Evolutionary conservation across 2,797 vertebrate species (phyloP), one percentile per base, ranked within the genome.

Genomic region (Eulemur coronatus): DNA sequence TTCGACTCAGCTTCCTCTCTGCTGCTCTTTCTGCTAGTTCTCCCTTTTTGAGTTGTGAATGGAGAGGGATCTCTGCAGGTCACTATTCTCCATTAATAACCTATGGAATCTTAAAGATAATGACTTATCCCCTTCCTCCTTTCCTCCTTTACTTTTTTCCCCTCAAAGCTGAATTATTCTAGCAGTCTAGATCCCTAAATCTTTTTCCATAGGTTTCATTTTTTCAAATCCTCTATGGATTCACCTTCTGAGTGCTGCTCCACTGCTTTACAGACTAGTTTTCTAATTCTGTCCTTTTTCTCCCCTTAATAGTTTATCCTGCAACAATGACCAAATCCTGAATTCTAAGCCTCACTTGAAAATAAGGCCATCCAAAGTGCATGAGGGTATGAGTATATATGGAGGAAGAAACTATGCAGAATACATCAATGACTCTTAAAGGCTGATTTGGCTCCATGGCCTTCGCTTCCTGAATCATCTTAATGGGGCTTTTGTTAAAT

Each of bases 401-500:
- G 65, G 69, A 92, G 79, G 52, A 96, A 50, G 75, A 69, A 93
- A 57, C 92, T 76, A 61, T 72, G 88, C 35, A 52, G 88, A 96
- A 87, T 92, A 89, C 57, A 33, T 84, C 82, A 89, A 0, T 72
- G 95, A 87, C 95, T 94, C 72, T 92, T 95, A 93, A 86, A 95
- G 94, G 91, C 61, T 90, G 76, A 91, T 91, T 35, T 3, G 75
- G 87, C 84, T 94, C 87, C 26, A 7, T 80, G 91, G 96, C 96
- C 97, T 96, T 96, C 9, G 86, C 95, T 93, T 97, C 96, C 95
- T 98, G 96, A 97, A 98, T 98, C 97, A 98, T 97, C 94, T 98
- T 98, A 97, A 98, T 98, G 96, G 97, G 94, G 94, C 94, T 97
- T 98, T 97, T 98, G 98, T 97, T 97, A 97, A 98, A 98, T 98